Evolutionary conservation across 1,140 invertebrate species (phyloP).

Genomic region (Trichonephila inaurata): DNA sequence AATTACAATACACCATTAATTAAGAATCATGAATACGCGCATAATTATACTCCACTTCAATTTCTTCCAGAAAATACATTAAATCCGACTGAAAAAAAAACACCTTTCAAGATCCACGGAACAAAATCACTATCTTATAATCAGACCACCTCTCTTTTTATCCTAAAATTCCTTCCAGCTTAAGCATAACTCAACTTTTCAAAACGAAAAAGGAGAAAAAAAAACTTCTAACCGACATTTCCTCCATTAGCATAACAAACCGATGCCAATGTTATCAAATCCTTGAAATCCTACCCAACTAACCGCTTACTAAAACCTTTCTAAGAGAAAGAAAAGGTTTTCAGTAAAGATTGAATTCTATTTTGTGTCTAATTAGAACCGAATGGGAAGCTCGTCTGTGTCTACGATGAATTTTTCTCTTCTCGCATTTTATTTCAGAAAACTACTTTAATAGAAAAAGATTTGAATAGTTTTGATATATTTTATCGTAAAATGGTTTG

Average conservation of each 20-base stretch:
- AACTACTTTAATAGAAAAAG: not conserved
- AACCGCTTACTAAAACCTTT: not conserved
- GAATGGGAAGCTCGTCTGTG: not conserved
- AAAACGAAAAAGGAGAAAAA: not conserved
- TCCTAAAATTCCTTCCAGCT: not conserved
- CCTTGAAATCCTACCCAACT: not conserved
- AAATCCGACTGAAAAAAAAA: not conserved
- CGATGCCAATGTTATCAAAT: constrained; percentile 37
- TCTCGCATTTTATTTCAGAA: not conserved
- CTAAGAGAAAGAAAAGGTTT: not conserved
- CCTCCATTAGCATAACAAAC: constrained; percentile 51
- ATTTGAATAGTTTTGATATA: not conserved
- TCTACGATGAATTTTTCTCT: not conserved
- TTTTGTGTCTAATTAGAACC: not conserved
- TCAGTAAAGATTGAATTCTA: constrained; percentile 5
- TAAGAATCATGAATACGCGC: not conserved
- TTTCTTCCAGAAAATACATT: not conserved
- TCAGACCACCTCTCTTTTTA: too few species aligned
- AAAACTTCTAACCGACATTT: not conserved
- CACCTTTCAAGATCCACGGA: not conserved
- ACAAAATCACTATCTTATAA: not conserved
- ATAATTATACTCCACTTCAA: too few species aligned
- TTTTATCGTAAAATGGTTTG: not conserved
- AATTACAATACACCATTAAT: not conserved
- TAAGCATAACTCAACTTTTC: not conserved